phyloP scores from a whole-genome alignment of 2,113 vertebrate genomes.

The Apodemus sylvaticus region DNA sequence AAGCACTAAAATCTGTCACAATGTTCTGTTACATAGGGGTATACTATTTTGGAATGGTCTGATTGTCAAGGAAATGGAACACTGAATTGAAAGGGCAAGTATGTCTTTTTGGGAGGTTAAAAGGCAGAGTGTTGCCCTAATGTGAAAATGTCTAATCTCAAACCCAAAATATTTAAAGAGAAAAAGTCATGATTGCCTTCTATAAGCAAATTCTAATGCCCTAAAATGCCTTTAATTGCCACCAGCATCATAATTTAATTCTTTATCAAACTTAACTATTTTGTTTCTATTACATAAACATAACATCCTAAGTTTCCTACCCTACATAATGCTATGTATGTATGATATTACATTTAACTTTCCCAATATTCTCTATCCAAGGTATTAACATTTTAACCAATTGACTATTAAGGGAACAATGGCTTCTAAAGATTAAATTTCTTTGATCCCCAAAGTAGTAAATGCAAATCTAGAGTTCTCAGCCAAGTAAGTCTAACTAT shows the following conservation, averaged over 20 bases:
- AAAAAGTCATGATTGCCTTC: background rate
- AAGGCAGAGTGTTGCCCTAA: background rate
- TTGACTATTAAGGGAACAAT: background rate
- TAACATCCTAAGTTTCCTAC: background rate
- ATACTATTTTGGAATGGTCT: background rate
- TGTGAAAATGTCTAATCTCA: background rate
- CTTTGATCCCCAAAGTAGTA: background rate
- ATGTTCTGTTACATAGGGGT: background rate
- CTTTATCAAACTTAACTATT: background rate
- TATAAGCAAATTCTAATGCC: background rate
- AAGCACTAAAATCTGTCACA: background rate
- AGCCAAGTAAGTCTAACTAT: background rate
- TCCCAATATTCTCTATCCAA: background rate
- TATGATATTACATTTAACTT: background rate
- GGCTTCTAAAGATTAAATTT: background rate
- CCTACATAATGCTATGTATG: background rate
- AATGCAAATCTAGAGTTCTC: constrained; percentile 22
- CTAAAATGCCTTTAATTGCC: background rate
- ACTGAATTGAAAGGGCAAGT: constrained; percentile 21
- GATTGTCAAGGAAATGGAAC: constrained; percentile 32
- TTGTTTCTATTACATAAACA: background rate
- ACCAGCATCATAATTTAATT: background rate
- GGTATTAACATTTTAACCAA: background rate
- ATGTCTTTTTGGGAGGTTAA: constrained; percentile 15
- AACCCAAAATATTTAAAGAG: constrained; percentile 16